Conservation (phyloP, 2,113 vertebrate species). For the Beaufortia kweichowensis region DNA sequence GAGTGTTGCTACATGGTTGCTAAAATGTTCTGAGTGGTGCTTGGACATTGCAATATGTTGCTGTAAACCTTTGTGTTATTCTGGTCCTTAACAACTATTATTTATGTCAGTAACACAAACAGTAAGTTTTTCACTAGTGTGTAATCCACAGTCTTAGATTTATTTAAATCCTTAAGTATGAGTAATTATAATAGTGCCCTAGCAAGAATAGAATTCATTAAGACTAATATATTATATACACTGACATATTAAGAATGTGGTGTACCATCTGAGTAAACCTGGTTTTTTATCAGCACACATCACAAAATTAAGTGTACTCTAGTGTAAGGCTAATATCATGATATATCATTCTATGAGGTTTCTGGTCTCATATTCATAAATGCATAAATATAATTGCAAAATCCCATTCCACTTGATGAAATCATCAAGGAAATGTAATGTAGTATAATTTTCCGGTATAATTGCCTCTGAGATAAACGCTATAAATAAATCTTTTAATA, state of each 20-base stretch:
- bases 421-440: background rate
- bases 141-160: background rate
- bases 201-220: background rate
- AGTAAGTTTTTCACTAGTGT: too few relatives aligned
- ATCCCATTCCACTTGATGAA: background rate
- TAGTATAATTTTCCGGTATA: background rate
- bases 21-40: conserved; percentile 1
- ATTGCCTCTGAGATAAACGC: background rate
- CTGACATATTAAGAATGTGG: background rate
- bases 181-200: background rate
- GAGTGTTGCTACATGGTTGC: background rate
- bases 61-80: too few relatives aligned
- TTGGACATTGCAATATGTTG: too few relatives aligned
- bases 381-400: background rate
- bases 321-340: background rate
- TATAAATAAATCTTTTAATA: conserved; percentile 19
- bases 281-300: background rate
- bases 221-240: too few relatives aligned
- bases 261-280: background rate
- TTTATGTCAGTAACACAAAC: too few relatives aligned
- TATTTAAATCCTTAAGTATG: background rate
- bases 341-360: background rate
- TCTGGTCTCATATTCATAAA: background rate
- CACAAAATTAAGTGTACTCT: background rate
- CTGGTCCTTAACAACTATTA: too few relatives aligned